These are phyloP conservation scores for Chrysemys picta DNA, from an alignment of 2,113 vertebrate species.

Conservation along the genomic window DNA sequence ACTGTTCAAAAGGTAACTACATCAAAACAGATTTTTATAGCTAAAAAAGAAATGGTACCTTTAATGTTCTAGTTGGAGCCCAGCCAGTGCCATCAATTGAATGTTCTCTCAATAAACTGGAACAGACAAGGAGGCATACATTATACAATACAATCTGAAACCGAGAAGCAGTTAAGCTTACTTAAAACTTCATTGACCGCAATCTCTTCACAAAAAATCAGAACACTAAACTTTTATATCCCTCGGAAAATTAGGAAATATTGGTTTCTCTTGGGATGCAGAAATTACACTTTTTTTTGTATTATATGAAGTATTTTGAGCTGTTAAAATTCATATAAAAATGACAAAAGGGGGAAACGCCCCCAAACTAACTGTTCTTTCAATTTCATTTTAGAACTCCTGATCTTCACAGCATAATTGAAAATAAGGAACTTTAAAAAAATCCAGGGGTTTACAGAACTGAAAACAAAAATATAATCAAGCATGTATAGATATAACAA, in stretches of 20 bases:
- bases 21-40: not conserved
- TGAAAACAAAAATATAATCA: not conserved
- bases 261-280: not conserved
- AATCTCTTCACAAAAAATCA: not conserved
- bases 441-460: not conserved
- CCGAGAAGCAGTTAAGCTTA: not conserved
- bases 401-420: not conserved
- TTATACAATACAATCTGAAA: not conserved
- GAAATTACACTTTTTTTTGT: not conserved
- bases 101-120: conserved; percentile 95
- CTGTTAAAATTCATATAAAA: not conserved
- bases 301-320: not conserved
- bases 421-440: not conserved
- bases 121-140: conserved; percentile 40
- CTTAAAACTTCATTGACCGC: not conserved
- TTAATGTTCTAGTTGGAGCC: conserved; percentile 96
- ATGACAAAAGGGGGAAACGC: not conserved
- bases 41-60: conserved; percentile 83
- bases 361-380: not conserved
- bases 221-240: not conserved
- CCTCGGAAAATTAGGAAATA: not conserved
- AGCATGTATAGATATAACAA: not conserved
- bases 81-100: conserved; percentile 98
- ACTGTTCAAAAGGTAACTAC: not conserved
- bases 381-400: not conserved